phyloP scores from a whole-genome alignment of 2,797 vertebrate genomes.

The Paramormyrops hopkinsi region DNA sequence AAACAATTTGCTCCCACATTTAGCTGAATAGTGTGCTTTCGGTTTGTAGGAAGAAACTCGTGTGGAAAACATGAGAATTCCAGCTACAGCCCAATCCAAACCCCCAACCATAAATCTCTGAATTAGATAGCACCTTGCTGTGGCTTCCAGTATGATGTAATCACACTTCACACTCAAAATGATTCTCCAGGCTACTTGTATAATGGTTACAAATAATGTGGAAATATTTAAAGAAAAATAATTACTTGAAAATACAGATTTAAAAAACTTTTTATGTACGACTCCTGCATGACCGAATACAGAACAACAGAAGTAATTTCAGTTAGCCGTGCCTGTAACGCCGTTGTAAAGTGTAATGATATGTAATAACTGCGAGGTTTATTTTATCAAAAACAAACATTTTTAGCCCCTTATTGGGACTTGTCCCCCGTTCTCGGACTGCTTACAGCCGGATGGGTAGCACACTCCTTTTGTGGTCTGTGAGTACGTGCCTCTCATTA shows the following conservation, averaged over 20 bases:
- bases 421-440: neutral
- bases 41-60: neutral
- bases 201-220: neutral
- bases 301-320: neutral
- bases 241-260: neutral
- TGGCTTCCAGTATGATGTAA: neutral
- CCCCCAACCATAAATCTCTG: neutral
- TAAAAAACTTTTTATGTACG: neutral
- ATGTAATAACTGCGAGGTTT: neutral
- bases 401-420: neutral
- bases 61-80: neutral
- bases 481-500: constrained; percentile 37
- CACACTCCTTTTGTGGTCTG: constrained; percentile 6
- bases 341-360: neutral
- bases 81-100: neutral
- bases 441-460: neutral
- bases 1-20: neutral
- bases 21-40: neutral
- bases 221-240: neutral
- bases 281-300: neutral
- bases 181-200: neutral
- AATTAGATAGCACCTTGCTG: neutral
- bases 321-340: neutral
- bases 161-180: neutral
- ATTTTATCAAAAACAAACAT: constrained; percentile 10